These are phyloP conservation scores for Pardalotus punctatus DNA, from an alignment of 2,113 vertebrate species.

Conservation along the genomic window DNA sequence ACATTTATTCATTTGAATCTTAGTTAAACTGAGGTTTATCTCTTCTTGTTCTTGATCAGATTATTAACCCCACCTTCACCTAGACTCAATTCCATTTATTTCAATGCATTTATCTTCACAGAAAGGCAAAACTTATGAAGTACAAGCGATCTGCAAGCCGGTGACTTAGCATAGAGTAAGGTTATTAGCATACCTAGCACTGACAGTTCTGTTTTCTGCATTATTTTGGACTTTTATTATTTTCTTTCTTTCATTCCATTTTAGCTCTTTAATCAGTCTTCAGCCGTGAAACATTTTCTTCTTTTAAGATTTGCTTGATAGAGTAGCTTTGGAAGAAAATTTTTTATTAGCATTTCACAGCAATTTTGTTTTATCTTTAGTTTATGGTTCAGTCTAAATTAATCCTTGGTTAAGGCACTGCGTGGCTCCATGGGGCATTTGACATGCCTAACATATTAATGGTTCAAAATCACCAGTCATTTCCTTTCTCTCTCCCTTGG, in stretches of 20 bases:
- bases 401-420: slow-evolving; percentile 13
- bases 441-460: not conserved
- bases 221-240: not conserved
- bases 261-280: slow-evolving; percentile 9
- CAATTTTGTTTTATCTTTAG: slow-evolving; percentile 40
- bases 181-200: not conserved
- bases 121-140: not conserved
- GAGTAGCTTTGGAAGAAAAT: not conserved
- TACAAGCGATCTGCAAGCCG: not conserved
- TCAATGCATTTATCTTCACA: not conserved
- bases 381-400: slow-evolving; percentile 27
- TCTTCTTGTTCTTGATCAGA: not conserved
- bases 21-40: not conserved
- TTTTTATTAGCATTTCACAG: slow-evolving; percentile 29
- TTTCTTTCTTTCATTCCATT: not conserved
- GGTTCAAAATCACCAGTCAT: not conserved
- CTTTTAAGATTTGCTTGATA: slow-evolving; percentile 36
- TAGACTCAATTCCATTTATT: not conserved
- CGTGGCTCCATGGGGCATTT: not conserved
- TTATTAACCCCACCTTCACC: not conserved
- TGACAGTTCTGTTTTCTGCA: not conserved
- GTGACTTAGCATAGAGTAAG: not conserved
- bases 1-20: not conserved
- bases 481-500: not conserved
- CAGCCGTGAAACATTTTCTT: not conserved